Conservation (phyloP, 2,113 vertebrate genomes). For the Glaucidium brasilianum region DNA sequence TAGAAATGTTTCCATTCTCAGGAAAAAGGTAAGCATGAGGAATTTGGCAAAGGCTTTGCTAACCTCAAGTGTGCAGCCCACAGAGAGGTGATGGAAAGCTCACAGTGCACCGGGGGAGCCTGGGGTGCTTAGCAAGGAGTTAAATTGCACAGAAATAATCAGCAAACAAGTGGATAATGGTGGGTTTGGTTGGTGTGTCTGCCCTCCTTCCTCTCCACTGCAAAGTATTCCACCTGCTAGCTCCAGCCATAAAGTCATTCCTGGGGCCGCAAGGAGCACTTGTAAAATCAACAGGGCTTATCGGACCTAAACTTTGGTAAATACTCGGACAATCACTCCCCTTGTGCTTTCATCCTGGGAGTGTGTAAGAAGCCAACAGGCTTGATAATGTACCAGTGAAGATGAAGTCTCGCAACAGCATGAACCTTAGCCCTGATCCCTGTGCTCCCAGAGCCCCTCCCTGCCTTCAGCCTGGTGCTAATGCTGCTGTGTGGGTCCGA, state of each 20-base stretch:
- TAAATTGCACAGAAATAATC: background rate
- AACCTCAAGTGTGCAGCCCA: background rate
- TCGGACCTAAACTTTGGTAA: conserved; percentile 55
- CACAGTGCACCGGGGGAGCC: background rate
- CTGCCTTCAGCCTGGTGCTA: background rate
- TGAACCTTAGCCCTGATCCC: background rate
- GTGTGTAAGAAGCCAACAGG: conserved; percentile 12
- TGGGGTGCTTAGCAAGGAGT: background rate
- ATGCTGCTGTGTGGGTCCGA: background rate
- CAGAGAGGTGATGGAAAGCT: background rate
- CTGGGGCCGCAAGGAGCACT: conserved; percentile 22
- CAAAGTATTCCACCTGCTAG: background rate
- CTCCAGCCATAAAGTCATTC: conserved; percentile 29
- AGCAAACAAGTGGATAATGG: background rate
- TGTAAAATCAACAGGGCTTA: conserved; percentile 58
- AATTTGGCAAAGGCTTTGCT: background rate
- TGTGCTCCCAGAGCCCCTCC: background rate
- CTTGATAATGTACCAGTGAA: background rate
- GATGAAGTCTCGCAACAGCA: background rate
- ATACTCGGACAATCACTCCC: conserved; percentile 43
- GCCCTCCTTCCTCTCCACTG: background rate
- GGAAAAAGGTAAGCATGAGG: background rate
- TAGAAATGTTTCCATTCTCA: background rate
- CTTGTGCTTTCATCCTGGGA: conserved; percentile 20
- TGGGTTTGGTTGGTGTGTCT: background rate